Percentiles rank a stretch among this genome's conserved stretches.
phyloP scores from a whole-genome alignment of 2,113 vertebrate genomes.

The Otolemur garnettii region DNA sequence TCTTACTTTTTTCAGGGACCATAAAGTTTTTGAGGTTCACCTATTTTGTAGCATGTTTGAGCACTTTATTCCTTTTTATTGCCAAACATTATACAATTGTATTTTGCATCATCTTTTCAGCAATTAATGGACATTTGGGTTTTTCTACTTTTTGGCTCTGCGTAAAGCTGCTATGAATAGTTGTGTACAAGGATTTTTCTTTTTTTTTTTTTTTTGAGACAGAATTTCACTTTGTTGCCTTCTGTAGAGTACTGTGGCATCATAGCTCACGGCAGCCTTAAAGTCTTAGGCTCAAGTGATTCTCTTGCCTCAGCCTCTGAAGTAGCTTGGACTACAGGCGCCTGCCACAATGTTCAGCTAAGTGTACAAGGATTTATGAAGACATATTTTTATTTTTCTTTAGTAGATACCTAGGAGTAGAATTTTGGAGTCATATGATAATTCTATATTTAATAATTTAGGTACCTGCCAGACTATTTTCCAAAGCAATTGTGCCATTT shows the following conservation, averaged over 20 bases:
- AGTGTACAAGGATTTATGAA: background rate
- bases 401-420: background rate
- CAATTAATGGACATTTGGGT: background rate
- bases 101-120: background rate
- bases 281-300: no score
- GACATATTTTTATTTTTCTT: background rate
- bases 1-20: background rate
- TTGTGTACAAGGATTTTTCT: background rate
- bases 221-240: no score
- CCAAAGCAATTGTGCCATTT: background rate
- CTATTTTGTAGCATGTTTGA: accelerated
- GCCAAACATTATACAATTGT: accelerated
- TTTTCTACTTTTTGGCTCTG: background rate
- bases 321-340: no score
- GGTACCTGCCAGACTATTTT: background rate
- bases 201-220: background rate
- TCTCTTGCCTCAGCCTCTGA: no score
- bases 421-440: background rate
- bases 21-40: background rate
- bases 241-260: no score
- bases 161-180: background rate
- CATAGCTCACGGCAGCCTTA: no score
- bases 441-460: background rate
- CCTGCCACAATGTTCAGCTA: no score
- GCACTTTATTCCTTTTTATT: background rate